Conservation (phyloP, 2,888 invertebrate species). For the Acronicta psi region DNA sequence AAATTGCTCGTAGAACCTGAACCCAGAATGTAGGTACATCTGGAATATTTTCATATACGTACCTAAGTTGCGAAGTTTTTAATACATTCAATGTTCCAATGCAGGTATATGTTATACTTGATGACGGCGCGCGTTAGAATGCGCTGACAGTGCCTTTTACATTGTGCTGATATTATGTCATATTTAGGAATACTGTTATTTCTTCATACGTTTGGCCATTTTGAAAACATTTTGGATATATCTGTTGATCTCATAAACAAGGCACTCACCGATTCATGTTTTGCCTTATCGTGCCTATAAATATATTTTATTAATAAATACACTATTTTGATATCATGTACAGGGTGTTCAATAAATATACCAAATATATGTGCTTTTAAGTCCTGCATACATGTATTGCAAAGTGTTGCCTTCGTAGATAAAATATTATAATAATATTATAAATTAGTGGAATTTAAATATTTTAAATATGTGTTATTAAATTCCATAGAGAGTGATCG, state of each 20-base stretch:
- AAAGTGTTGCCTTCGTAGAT: constrained; percentile 84
- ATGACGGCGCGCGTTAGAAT: constrained; percentile 17
- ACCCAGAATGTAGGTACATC: constrained; percentile 44
- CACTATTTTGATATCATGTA: constrained; percentile 87
- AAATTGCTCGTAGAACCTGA: constrained; percentile 21
- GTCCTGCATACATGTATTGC: constrained; percentile 75
- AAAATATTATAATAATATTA: constrained; percentile 48
- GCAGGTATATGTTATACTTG: constrained; percentile 41
- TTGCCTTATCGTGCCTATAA: constrained; percentile 83
- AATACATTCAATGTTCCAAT: constrained; percentile 30
- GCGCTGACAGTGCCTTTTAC: constrained; percentile 67
- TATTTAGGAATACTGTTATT: constrained; percentile 37
- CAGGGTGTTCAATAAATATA: constrained; percentile 87
- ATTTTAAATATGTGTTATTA: constrained; percentile 53
- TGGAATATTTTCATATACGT: constrained; percentile 56
- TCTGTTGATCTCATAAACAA: constrained; percentile 83
- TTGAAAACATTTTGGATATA: constrained; percentile 58
- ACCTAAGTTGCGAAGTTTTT: constrained; percentile 46
- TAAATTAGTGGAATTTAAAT: constrained; percentile 46
- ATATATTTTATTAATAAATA: constrained; percentile 70
- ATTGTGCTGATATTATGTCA: constrained; percentile 59
- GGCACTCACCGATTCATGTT: constrained; percentile 74
- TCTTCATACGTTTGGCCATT: constrained; percentile 52
- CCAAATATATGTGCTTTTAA: constrained; percentile 87
- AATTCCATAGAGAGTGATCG: constrained; percentile 61